phyloP scores from a whole-genome alignment of 2,113 vertebrate species.

The Cinclus cinclus region DNA sequence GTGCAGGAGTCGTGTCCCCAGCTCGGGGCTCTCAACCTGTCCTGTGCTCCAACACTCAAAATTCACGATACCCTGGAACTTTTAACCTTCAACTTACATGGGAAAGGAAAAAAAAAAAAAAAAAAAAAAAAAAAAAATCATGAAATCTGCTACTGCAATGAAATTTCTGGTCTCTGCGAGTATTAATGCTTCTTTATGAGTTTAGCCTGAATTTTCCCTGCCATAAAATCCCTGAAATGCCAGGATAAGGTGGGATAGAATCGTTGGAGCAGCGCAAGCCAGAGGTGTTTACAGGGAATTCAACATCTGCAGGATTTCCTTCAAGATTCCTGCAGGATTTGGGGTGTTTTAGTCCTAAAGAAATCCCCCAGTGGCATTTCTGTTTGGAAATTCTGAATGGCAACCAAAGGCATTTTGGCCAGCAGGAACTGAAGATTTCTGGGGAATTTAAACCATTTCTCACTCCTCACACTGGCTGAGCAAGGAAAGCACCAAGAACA shows the following conservation, averaged over 20 bases:
- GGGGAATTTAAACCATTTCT: background rate
- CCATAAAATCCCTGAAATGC: background rate
- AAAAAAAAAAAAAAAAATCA: background rate
- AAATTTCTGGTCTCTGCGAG: background rate
- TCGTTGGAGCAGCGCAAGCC: background rate
- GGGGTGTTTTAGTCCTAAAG: background rate
- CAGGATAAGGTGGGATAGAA: background rate
- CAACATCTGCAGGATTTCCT: background rate
- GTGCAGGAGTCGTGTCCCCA: background rate
- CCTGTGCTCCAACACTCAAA: fast-evolving
- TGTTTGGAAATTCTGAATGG: background rate
- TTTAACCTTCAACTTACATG: fast-evolving
- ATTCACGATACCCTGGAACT: background rate
- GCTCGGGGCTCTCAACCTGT: background rate
- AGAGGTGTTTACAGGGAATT: background rate
- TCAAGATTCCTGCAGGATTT: background rate
- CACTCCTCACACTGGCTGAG: background rate
- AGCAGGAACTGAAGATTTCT: background rate
- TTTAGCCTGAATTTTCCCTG: background rate
- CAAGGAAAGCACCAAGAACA: background rate
- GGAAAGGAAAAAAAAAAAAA: background rate
- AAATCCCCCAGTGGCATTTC: background rate
- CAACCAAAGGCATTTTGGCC: background rate
- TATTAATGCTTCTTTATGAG: background rate
- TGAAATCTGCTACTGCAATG: background rate